A percentile compares a stretch with the other conserved stretches of the same genome.
Evolutionary conservation across 2,113 vertebrate species (phyloP).

Genomic region (Engystomops pustulosus): DNA sequence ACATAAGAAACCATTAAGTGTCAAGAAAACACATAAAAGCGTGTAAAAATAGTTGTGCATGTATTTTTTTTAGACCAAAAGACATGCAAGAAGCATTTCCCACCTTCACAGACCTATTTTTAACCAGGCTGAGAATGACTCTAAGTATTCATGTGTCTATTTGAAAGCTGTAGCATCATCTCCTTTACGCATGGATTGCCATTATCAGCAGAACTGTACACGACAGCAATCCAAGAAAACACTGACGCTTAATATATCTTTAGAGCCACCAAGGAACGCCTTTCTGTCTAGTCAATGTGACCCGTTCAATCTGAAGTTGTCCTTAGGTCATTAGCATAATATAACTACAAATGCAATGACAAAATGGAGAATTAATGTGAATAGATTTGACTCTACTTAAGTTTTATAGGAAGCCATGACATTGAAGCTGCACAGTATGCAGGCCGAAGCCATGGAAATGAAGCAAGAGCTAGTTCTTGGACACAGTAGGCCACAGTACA

Average conservation of each 20-base stretch:
- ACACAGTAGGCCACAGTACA: constrained; percentile 47
- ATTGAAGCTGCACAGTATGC: constrained; percentile 44
- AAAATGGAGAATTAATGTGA: neutral
- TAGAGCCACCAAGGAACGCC: neutral
- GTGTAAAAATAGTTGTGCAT: neutral
- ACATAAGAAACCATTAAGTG: too few species aligned
- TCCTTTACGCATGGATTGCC: constrained; percentile 34
- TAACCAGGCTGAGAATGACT: constrained; percentile 34
- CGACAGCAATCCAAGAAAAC: constrained; percentile 1
- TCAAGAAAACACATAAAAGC: neutral
- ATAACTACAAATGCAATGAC: neutral
- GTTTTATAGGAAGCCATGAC: constrained; percentile 10
- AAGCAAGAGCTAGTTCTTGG: constrained; percentile 63
- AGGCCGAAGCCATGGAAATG: constrained; percentile 65
- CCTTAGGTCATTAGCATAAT: neutral
- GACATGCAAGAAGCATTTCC: constrained; percentile 6
- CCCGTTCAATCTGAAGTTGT: neutral
- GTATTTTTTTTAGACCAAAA: neutral
- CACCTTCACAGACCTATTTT: constrained; percentile 37
- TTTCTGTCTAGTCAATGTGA: neutral
- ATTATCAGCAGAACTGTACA: constrained; percentile 33
- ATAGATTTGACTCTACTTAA: neutral
- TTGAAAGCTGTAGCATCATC: constrained; percentile 38
- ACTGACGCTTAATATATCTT: neutral
- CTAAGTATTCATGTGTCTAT: constrained; percentile 42